Evolutionary conservation across 2,797 vertebrate genomes (phyloP).

Genomic region (Huso huso): DNA sequence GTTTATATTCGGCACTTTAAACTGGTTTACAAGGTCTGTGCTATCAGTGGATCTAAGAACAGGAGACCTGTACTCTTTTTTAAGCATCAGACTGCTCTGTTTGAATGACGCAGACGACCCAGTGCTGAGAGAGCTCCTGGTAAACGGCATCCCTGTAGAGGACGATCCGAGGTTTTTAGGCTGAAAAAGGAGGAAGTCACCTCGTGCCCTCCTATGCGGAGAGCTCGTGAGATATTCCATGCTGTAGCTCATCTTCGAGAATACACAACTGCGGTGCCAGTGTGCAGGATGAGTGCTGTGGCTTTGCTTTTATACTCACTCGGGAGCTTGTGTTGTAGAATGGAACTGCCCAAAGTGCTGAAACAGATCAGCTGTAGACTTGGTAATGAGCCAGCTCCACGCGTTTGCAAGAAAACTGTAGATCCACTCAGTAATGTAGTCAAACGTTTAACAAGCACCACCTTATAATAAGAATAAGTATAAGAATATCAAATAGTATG

Average conservation of each 20-base stretch:
- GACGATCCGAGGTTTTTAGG: background rate
- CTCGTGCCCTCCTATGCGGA: background rate
- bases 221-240: background rate
- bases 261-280: background rate
- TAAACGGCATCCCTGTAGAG: background rate
- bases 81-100: background rate
- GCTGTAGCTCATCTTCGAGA: background rate
- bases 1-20: background rate
- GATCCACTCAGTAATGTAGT: too few relatives aligned
- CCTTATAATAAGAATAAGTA: too few relatives aligned
- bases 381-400: too few relatives aligned
- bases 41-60: background rate
- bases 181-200: background rate
- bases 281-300: background rate
- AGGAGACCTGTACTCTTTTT: background rate
- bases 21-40: background rate
- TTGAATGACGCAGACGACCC: background rate
- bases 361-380: background rate
- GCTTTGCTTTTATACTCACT: background rate
- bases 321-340: background rate
- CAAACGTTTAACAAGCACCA: too few relatives aligned
- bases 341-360: slow-evolving; percentile 1
- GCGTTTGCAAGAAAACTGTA: too few relatives aligned
- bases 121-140: background rate
- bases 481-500: too few relatives aligned